These are phyloP conservation scores for Melitaea cinxia DNA, from an alignment of 1,140 invertebrate genomes.

Conservation along the genomic window DNA sequence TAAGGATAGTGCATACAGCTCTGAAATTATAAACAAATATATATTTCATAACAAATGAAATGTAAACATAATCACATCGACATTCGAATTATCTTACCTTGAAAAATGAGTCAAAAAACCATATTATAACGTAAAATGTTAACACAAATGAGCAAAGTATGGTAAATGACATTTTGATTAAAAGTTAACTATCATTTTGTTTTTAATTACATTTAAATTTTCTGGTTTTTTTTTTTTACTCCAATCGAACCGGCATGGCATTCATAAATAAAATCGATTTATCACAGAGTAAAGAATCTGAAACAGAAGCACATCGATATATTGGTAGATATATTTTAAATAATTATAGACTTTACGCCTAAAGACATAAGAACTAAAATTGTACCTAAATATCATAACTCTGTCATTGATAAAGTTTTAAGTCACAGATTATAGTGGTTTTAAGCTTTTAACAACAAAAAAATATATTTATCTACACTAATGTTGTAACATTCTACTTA, in stretches of 20 bases:
- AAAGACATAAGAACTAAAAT: background rate
- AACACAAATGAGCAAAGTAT: constrained; percentile 73
- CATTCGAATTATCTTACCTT: constrained; percentile 79
- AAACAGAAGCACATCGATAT: background rate
- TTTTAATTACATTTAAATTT: constrained; percentile 25
- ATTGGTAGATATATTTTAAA: background rate
- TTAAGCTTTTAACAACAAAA: background rate
- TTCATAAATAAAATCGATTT: constrained; percentile 29
- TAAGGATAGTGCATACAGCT: constrained; percentile 91
- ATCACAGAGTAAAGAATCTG: background rate
- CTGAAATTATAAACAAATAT: constrained; percentile 80
- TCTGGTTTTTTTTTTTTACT: constrained; percentile 4
- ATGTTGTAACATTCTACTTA: no score
- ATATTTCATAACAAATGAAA: background rate
- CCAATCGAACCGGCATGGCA: constrained; percentile 20
- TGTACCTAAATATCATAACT: background rate
- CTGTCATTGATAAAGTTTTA: background rate
- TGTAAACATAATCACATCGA: constrained; percentile 12
- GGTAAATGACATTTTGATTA: constrained; percentile 62
- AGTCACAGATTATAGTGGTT: background rate
- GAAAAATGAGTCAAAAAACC: constrained; percentile 88
- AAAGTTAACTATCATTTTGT: constrained; percentile 6
- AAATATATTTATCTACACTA: no score
- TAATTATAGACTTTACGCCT: background rate
- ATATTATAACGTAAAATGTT: constrained; percentile 83